These are phyloP conservation scores for Drosophila rellima DNA, from an alignment of 2,888 invertebrate species.

Conservation along the genomic window DNA sequence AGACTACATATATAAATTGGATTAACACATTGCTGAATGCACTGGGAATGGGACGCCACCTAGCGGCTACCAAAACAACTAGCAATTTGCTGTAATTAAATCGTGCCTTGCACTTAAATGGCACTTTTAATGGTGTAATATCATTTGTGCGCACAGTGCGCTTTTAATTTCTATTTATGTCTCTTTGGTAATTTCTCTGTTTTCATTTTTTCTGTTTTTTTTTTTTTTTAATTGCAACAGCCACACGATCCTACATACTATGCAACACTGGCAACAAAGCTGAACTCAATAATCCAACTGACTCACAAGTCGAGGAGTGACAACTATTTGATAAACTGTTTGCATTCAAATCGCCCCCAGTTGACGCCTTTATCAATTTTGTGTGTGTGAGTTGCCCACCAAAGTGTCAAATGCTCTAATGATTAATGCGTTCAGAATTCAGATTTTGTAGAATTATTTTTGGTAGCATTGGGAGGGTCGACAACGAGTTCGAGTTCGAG, in stretches of 20 bases:
- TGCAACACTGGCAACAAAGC: constrained; percentile 34
- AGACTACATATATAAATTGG: constrained; percentile 61
- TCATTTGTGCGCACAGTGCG: constrained; percentile 71
- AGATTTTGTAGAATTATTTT: constrained; percentile 21
- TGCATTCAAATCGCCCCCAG: constrained; percentile 65
- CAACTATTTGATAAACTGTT: constrained; percentile 65
- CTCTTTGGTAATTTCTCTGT: constrained; percentile 67
- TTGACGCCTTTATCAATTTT: constrained; percentile 72
- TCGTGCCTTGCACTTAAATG: constrained; percentile 77
- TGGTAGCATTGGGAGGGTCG: constrained; percentile 35
- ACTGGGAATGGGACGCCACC: constrained; percentile 44
- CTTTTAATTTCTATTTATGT: constrained; percentile 79
- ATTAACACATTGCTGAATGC: constrained; percentile 70
- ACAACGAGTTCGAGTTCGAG: constrained; percentile 47
- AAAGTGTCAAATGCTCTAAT: constrained; percentile 64
- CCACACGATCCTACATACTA: constrained; percentile 17
- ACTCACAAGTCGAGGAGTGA: constrained; percentile 30
- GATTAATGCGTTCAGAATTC: constrained; percentile 66
- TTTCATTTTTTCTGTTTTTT: constrained; percentile 6
- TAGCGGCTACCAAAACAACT: constrained; percentile 47
- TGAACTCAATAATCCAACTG: constrained; percentile 23
- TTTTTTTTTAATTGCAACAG: constrained; percentile 51
- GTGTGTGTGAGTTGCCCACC: constrained; percentile 39
- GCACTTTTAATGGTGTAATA: constrained; percentile 80
- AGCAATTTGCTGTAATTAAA: constrained; percentile 78